Evolutionary conservation across 2,888 invertebrate genomes (phyloP), one percentile per base, ranked within the genome.

Genomic region (Drosophila stalkeri): DNA sequence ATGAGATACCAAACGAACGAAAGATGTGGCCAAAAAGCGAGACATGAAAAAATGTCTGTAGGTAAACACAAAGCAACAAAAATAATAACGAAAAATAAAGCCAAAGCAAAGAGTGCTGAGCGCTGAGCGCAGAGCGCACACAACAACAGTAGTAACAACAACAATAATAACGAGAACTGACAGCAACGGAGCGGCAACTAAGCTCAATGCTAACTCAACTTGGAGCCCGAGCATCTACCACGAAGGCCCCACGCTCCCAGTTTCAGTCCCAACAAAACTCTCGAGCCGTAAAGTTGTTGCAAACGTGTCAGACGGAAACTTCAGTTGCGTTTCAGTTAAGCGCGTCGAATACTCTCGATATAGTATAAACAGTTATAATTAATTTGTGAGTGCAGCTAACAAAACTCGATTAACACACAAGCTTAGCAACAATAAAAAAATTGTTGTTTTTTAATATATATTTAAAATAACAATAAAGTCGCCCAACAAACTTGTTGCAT

Each of bases 1-100:
- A 72, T 71, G 60, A 60, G 64, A 52, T 73, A 71, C 54, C 69
- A 77, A 87, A 65, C 71, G 70, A 74, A 81, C 87, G 82, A 75
- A 85, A 82, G 87, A 86, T 87, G 80, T 82, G 82, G 46, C 81
- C 75, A 82, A 85, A 85, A 87, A 68, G 82, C 56, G 67, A 47
- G 46, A 61, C 77, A 56, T 72, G 56, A 77, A 74, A 72, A 67
- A 72, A 68, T 76, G 64, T 71, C 63, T 72, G 79, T 79, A 68
- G 64, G 75, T 78, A 75, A 78, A 75, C 65, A 78, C 56, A 80
- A 76, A 78, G 66, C 68, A 70, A 71, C 39, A 51, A 67, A 67
- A 55, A 37, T 33, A 51, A 51, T 33, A 51, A 27, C 27, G 27
- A 37, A 35, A 69, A 18, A 6, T 3, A 44, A 66, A 62, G 43